phyloP scores from a whole-genome alignment of 1,140 invertebrate genomes.

The Melanaphis sacchari region DNA sequence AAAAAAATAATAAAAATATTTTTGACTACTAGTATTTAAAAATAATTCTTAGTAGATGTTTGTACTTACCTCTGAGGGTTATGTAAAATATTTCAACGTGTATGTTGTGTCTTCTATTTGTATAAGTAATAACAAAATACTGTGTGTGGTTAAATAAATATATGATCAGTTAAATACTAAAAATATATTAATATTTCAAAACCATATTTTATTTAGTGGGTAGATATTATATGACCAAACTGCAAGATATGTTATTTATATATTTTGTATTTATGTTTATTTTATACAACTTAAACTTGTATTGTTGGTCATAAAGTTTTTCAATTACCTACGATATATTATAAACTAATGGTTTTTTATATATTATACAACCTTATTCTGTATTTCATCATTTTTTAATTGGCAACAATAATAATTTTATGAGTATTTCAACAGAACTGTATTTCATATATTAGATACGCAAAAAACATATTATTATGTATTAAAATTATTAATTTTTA shows the following conservation, averaged over 20 bases:
- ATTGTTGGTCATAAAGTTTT: slow-evolving; percentile 25
- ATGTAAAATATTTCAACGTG: background rate
- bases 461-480: background rate
- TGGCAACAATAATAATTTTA: background rate
- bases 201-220: background rate
- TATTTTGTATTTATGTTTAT: slow-evolving; percentile 9
- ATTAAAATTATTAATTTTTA: background rate
- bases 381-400: background rate
- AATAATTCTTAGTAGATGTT: background rate
- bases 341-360: background rate
- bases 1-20: background rate
- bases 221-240: background rate
- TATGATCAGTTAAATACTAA: background rate
- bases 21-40: background rate
- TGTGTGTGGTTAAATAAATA: background rate
- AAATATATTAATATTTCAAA: background rate
- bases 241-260: background rate
- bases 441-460: background rate
- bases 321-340: background rate
- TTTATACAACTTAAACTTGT: slow-evolving; percentile 11
- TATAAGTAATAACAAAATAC: background rate
- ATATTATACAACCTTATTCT: background rate
- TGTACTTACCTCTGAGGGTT: too few relatives aligned
- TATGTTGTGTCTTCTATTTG: background rate
- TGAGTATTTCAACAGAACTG: background rate